Conservation (phyloP, 2,888 invertebrate species). For the Melolontha melolontha region DNA sequence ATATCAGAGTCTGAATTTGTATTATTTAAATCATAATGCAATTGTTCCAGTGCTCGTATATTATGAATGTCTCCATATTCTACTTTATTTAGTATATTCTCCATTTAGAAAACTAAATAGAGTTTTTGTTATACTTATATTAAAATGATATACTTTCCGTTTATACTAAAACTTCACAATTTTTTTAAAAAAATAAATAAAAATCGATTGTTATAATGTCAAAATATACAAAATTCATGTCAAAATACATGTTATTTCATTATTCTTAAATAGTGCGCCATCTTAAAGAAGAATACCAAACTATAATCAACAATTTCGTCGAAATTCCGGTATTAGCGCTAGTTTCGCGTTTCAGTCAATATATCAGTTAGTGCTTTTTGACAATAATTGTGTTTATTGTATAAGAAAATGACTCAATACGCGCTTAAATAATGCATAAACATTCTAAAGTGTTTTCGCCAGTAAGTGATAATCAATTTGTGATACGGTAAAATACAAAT, state of each 20-base stretch:
- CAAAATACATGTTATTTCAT: conserved; percentile 25
- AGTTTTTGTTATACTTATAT: no score
- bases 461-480: conserved; percentile 42
- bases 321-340: conserved; percentile 50
- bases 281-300: conserved; percentile 1
- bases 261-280: neutral
- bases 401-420: conserved; percentile 50
- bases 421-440: conserved; percentile 34
- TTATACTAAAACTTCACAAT: no score
- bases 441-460: conserved; percentile 20
- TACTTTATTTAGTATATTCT: conserved; percentile 52
- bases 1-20: conserved; percentile 61
- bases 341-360: conserved; percentile 60
- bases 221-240: no score
- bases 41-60: conserved; percentile 54
- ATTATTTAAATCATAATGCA: conserved; percentile 58
- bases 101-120: conserved; percentile 46
- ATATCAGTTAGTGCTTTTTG: conserved; percentile 59
- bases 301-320: neutral
- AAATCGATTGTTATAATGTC: no score
- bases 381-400: conserved; percentile 63
- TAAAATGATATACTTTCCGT: no score
- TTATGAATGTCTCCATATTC: conserved; percentile 44
- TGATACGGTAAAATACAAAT: conserved; percentile 36
- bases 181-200: no score